phyloP scores from a whole-genome alignment of 2,797 vertebrate genomes.

The Acropternis orthonyx region DNA sequence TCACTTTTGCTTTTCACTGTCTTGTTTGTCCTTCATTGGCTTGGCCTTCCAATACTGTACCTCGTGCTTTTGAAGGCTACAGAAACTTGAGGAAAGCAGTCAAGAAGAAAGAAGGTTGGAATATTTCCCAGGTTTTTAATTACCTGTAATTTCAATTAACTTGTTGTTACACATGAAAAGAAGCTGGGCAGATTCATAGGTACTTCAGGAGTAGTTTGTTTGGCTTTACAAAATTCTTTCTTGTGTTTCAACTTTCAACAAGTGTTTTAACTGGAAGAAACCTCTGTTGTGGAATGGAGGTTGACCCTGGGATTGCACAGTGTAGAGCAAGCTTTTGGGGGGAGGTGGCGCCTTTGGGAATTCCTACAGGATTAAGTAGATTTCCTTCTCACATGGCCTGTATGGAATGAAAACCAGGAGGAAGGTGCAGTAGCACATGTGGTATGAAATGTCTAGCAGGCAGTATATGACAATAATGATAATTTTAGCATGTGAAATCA shows the following conservation, averaged over 20 bases:
- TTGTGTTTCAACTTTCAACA: not conserved
- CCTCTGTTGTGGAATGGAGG: not conserved
- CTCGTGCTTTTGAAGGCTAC: conserved; percentile 88
- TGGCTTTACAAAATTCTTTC: not conserved
- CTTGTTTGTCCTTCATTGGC: conserved; percentile 84
- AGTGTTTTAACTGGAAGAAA: not conserved
- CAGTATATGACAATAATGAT: not conserved
- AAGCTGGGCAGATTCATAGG: conserved; percentile 57
- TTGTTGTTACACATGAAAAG: conserved; percentile 69
- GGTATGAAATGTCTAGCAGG: not conserved
- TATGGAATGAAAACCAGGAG: not conserved
- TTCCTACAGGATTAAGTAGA: not conserved
- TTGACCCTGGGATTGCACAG: not conserved
- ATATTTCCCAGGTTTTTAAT: conserved; percentile 78
- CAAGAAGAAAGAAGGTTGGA: conserved; percentile 91
- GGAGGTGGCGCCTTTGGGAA: not conserved
- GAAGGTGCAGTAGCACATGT: not conserved
- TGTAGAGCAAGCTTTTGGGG: not conserved
- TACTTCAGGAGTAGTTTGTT: not conserved
- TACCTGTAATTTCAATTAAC: conserved; percentile 77
- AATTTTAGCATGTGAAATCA: not conserved
- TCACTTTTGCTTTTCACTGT: conserved; percentile 80
- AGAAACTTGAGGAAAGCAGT: conserved; percentile 86
- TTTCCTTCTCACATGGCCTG: not conserved
- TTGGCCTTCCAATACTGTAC: conserved; percentile 84